Base-by-base conservation (phyloP, 2,797 vertebrate species). In the Clarias pachynema region DNA sequence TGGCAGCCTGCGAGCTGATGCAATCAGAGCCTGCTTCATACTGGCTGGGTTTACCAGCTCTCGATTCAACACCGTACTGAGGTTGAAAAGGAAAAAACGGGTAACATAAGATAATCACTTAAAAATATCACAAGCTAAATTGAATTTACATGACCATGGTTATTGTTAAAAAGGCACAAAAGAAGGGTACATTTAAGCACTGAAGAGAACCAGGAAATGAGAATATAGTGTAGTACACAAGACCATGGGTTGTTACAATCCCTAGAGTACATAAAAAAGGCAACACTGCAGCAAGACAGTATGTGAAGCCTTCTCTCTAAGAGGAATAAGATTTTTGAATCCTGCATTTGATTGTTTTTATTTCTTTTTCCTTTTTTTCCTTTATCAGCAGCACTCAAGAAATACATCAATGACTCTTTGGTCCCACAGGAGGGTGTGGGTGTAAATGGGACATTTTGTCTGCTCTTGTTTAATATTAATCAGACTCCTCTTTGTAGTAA, bases 11-110 rank as follows among this genome's bases (percentile, higher is more conserved):
- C 98, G 97, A 15, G 98, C 98, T 0, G 98, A 99, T 0, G 98
- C 98, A 0, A 99, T 99, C 85, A 99, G 94, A 4, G 98, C 98
- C 94, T 99, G 98, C 91, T 99, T 99, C 98, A 99, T 98, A 82
- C 98, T 99, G 70, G 98, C 98, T 0, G 98, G 98, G 88, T 99
- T 99, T 85, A 99, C 96, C 92, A 99, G 87, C 86, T 99, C 97
- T 80, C 98, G 95, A 88, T 98, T 98, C 90, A 96, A 95, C 65
- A 99, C 97, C 0, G 98, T 99, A 94, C 98, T 99, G 90, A 6
- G 87, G 84, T 85, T 85, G 53, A 44, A 12, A 31, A 57, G 10
- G 37, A 26, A n/a, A 4, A 56, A 29, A 12, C 0, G 15, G 26
- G 72, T n/a, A 57, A 29, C 40, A 7, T 44, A 2, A 37, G 20